Evolutionary conservation across 2,113 vertebrate genomes (phyloP).

Genomic region (Xenus cinereus): DNA sequence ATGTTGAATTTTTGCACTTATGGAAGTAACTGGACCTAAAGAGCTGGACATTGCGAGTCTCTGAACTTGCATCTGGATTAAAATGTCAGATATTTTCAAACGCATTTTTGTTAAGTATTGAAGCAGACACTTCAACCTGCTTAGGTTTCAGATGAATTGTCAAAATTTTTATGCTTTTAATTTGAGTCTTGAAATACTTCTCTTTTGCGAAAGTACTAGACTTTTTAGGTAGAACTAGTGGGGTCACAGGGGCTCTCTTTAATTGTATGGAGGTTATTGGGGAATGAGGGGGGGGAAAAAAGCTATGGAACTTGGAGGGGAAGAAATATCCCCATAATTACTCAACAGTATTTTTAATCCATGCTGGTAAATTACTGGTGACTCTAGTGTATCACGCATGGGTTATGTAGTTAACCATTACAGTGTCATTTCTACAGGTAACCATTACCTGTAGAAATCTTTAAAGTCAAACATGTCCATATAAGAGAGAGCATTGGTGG

Average conservation of each 20-base stretch:
- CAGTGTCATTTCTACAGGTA: no score
- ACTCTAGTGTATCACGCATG: background rate
- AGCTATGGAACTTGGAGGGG: no score
- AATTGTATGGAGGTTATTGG: background rate
- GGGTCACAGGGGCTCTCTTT: background rate
- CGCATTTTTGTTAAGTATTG: background rate
- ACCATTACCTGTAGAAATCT: background rate
- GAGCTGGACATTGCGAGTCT: background rate
- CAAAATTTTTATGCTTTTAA: background rate
- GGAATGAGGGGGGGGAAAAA: no score
- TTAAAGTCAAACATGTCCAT: background rate
- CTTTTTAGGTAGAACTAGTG: background rate
- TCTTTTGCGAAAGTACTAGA: background rate
- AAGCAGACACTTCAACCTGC: background rate
- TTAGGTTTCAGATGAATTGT: background rate
- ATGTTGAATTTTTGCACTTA: background rate
- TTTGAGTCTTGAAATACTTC: background rate
- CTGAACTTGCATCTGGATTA: background rate
- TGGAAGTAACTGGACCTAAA: background rate
- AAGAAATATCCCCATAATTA: background rate
- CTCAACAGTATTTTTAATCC: background rate
- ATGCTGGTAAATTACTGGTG: background rate
- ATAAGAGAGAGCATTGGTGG: background rate
- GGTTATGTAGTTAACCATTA: background rate
- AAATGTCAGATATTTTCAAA: background rate